Base-by-base conservation (phyloP, 2,797 vertebrate species). In the Esox lucius region DNA sequence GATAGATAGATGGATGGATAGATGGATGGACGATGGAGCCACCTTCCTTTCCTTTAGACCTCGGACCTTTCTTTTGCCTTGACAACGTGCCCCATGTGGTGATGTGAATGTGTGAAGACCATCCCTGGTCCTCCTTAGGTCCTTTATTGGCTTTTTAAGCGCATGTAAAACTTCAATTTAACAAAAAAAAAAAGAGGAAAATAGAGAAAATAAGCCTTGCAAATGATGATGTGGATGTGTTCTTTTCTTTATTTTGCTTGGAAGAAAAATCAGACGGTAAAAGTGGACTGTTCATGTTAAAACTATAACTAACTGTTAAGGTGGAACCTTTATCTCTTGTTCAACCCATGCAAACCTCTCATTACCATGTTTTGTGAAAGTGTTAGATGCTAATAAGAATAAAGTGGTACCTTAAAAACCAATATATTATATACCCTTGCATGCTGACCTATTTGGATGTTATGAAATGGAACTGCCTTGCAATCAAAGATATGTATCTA, bases 21-120 rank as follows among this genome's bases (percentile, higher is more conserved):
- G 49, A 3, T 11, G 3, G 49, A 51, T 11, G 51, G 49, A 89
- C 82, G 80, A 87, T 87, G 88, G 85, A 91, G 90, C 89, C 87
- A 88, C 89, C 90, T 89, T 91, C 87, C 84, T 89, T 91, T 90
- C 89, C 89, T 89, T 92, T 90, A 90, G 90, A 93, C 91, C 92
- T 93, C 92, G 93, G 88, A 92, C 89, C 89, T 93, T 94, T 95
- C 89, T 94, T 95, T 96, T 86, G 90, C 94, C 94, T 95, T 95
- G 93, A 95, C 93, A 94, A 94, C 93, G 93, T 95, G 93, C 93
- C 94, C 94, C 93, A 94, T 92, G 94, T 95, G 79, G 92, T 96
- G 94, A 94, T 94, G 95, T 96, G 94, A 95, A 95, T 94, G 94
- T 92, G 93, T 95, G 92, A 93, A 94, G 92, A 94, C 93, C 92